A percentile compares a stretch with the other conserved stretches of the same genome.
These are phyloP conservation scores for Cherax destructor DNA, from an alignment of 1,140 invertebrate species.

Conservation along the genomic window DNA sequence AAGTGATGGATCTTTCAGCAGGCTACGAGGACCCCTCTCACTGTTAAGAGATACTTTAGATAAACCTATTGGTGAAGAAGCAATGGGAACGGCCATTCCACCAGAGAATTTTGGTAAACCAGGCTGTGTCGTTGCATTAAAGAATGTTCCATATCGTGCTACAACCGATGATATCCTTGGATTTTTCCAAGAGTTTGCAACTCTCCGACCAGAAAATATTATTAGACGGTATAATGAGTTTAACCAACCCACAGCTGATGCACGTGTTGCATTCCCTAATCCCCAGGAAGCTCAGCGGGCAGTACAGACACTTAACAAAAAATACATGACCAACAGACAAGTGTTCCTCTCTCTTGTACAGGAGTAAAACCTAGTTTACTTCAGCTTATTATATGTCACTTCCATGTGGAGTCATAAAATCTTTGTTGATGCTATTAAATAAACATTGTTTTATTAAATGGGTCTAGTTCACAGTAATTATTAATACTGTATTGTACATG, in stretches of 20 bases:
- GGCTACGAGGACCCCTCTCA: slow-evolving; percentile 24
- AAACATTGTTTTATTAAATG: background rate
- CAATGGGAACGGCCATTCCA: slow-evolving; percentile 68
- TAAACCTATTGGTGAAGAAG: slow-evolving; percentile 29
- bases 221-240: slow-evolving; percentile 89
- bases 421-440: background rate
- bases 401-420: too few species aligned
- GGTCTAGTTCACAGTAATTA: background rate
- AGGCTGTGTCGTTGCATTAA: slow-evolving; percentile 87
- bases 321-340: slow-evolving; percentile 51
- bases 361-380: background rate
- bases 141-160: slow-evolving; percentile 91
- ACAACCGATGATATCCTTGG: slow-evolving; percentile 89
- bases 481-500: background rate
- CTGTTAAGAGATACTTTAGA: slow-evolving; percentile 61
- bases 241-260: slow-evolving; percentile 91
- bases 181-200: slow-evolving; percentile 87
- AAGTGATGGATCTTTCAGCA: slow-evolving; percentile 55
- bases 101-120: slow-evolving; percentile 83
- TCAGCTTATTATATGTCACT: background rate
- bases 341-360: slow-evolving; percentile 58
- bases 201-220: slow-evolving; percentile 83
- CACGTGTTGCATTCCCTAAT: slow-evolving; percentile 86
- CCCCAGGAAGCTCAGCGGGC: slow-evolving; percentile 86
- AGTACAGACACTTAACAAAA: slow-evolving; percentile 78